Base-by-base conservation (phyloP, 2,888 invertebrate species). In the Lithodes maja region DNA sequence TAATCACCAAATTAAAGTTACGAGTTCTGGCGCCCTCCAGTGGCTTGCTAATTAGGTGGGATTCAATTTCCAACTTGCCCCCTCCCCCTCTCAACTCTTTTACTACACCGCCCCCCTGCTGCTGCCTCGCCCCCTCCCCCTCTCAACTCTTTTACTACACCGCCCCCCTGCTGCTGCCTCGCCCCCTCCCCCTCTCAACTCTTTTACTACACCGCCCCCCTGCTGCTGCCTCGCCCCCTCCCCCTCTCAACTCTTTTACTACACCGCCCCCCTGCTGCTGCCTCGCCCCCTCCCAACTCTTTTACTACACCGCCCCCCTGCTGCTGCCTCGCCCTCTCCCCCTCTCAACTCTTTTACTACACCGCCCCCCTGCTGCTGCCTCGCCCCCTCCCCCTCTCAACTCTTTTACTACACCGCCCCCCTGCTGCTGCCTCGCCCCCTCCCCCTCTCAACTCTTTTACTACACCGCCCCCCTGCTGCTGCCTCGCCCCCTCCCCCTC, bases 1-100 rank as follows among this genome's bases (percentile, higher is more conserved):
- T 71, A 83, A 83, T 83, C 83, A 83, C 68, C 71, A 83, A 83
- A 83, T 83, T 83, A 83, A 83, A 71, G 83, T 83, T 71, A 71
- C 49, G 68, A 83, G 69, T 83, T 83, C 12, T 5, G 61, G 61
- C 61, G 5, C 61, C 55, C 83, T 71, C 83, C n/a, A 69, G 83
- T 83, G 83, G 69, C 33, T 83, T 71, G 83, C 71, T 83, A 83
- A 83, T 83, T 71, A 83, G 83, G 52, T 50, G 71, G 83, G 71
- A 83, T 83, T 79, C 79, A 79, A 79, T 79, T 54, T 79, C 55
- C 79, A 17, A 54, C 53, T 54, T 79, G 79, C 55, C 53, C 17
- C 68, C 82, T 69, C 69, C 33, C 82, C 68, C 82, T 68, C 68
- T 3, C 17, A 71, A 68, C 3, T 17, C 33, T 3, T 3, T 15